Evolutionary conservation across 2,888 invertebrate genomes (phyloP).

Genomic region (Mythimna lalbum): DNA sequence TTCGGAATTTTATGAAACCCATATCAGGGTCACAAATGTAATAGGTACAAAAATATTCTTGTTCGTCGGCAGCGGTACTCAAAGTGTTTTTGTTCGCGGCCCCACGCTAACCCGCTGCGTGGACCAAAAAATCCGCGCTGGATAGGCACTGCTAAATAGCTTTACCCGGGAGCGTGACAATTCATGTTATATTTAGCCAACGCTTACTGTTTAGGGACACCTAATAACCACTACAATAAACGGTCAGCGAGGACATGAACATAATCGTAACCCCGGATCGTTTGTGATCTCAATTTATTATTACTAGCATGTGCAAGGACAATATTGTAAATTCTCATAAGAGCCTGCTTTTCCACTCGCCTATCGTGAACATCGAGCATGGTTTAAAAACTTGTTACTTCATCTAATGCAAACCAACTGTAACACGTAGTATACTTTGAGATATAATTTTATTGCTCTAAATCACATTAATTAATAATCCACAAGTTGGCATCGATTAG

Average conservation of each 20-base stretch:
- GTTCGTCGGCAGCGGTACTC: slow-evolving; percentile 29
- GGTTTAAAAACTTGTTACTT: no score
- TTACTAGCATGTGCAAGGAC: background rate
- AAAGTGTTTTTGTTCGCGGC: slow-evolving; percentile 23
- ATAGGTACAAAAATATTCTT: slow-evolving; percentile 35
- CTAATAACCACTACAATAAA: slow-evolving; percentile 5
- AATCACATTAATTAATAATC: no score
- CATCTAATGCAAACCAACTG: no score
- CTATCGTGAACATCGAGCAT: no score
- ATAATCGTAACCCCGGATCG: slow-evolving; percentile 10
- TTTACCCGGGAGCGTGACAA: background rate
- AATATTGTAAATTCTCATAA: background rate
- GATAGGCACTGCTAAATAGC: background rate
- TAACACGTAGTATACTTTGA: no score
- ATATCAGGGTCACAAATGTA: slow-evolving; percentile 48
- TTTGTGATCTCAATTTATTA: background rate
- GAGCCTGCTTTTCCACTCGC: no score
- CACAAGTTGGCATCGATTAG: no score
- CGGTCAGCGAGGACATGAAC: background rate
- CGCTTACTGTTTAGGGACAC: background rate
- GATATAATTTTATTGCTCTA: no score
- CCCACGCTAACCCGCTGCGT: background rate
- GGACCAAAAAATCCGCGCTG: background rate
- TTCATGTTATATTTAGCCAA: slow-evolving; percentile 1
- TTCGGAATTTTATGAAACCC: slow-evolving; percentile 54